Evolutionary conservation across 2,888 invertebrate genomes (phyloP).

Genomic region (Branchellion lobata): DNA sequence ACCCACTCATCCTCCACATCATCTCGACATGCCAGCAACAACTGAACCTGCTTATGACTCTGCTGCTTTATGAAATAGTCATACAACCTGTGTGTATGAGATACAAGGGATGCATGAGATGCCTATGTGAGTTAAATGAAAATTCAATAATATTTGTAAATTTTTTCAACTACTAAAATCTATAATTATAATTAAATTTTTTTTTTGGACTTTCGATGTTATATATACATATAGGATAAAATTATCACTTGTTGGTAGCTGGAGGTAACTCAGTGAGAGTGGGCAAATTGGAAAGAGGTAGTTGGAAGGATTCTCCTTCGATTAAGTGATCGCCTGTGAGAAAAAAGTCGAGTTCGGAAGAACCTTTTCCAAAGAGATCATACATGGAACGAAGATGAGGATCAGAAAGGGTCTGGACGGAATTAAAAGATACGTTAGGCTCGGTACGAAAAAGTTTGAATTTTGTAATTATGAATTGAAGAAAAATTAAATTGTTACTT

Average conservation of each 20-base stretch:
- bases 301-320: constrained; percentile 28
- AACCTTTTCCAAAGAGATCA: constrained; percentile 31
- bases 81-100: not conserved
- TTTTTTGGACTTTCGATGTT: no score
- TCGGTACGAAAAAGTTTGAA: constrained; percentile 4
- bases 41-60: not conserved
- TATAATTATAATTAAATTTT: no score
- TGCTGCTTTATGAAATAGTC: not conserved
- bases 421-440: not conserved
- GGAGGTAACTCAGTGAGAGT: no score
- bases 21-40: not conserved
- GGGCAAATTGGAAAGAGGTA: no score
- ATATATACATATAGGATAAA: no score
- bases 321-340: constrained; percentile 4
- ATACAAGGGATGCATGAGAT: no score
- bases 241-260: no score
- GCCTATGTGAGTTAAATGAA: no score
- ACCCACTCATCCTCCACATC: not conserved
- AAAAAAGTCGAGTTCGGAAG: constrained; percentile 30
- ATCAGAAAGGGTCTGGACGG: constrained; percentile 32
- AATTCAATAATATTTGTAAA: no score
- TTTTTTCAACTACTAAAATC: no score
- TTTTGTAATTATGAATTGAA: not conserved
- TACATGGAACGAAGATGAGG: constrained; percentile 19
- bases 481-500: not conserved